Evolutionary conservation across 2,113 vertebrate species (phyloP), one percentile per base, ranked within the genome.

Genomic region (Pyrgilauda ruficollis): DNA sequence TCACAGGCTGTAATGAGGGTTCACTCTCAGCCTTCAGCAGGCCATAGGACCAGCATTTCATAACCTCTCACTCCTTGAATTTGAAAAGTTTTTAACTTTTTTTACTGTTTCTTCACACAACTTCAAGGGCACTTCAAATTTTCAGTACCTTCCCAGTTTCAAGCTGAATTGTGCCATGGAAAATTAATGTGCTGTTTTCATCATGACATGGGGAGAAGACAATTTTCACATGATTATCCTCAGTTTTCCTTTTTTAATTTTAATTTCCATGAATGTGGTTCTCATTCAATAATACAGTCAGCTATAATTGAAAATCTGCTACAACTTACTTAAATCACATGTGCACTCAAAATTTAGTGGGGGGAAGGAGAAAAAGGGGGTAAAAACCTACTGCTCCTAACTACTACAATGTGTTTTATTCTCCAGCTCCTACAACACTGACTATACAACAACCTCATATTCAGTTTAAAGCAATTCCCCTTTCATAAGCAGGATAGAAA

Each of bases 321-420:
- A 86, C 15, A 55, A 61, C 2, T 43, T 39, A 73, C 14, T 47
- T 43, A 69, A 63, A 61, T 27, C 8, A 69, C 21, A 81, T 1
- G 1, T 4, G 2, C 6, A 73, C 9, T 30, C 37, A 49, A 80
- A 82, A 55, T 14, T 52, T 27, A 17, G 39, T 4, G 12, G 11
- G 4, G 10, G 0, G 4, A 15, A 24, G 56, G 7, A 24, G 39
- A 14, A 30, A 22, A 31, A 4, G 5, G 6, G 9, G 8, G 27
- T 35, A 52, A 69, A 89, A 87, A 4, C 5, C 3, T 39, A 44
- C 26, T 10, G 15, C 35, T 70, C 20, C 21, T 26, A 72, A 30
- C 13, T 74, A 74, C 30, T 46, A 11, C 14, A 67, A 27, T 2
- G 4, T 26, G 52, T 35, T 88, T 79, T 20, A 31, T 64, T 55